Evolutionary conservation across 1,140 invertebrate genomes (phyloP).

Genomic region (Radopholus similis): DNA sequence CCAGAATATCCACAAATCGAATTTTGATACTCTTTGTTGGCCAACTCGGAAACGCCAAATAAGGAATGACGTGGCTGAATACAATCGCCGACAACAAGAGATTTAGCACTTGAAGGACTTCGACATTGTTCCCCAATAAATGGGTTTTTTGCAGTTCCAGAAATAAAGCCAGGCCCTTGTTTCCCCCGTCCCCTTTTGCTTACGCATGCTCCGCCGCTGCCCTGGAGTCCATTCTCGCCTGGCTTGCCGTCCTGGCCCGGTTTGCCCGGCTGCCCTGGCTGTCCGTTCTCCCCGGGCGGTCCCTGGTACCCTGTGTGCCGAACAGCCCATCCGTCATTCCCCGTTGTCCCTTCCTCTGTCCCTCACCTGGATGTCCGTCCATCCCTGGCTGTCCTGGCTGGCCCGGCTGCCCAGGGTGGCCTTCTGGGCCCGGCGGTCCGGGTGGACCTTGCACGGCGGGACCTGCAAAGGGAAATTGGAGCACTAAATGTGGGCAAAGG

Average conservation of each 20-base stretch:
- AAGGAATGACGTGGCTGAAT: no score
- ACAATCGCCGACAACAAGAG: no score
- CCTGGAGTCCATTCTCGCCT: conserved; percentile 1
- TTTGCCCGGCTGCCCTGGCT: neutral
- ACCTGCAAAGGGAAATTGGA: neutral
- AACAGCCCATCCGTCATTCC: neutral
- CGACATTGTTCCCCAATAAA: neutral
- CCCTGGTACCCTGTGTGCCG: neutral
- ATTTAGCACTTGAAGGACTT: no score
- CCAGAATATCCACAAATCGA: neutral
- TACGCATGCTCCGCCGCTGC: conserved; percentile 5
- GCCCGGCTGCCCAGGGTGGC: conserved; percentile 11
- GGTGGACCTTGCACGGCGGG: conserved; percentile 5
- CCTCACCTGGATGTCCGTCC: conserved; percentile 2
- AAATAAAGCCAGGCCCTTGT: neutral
- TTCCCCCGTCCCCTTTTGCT: neutral
- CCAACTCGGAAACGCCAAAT: no score
- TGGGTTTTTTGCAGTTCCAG: neutral
- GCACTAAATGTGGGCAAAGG: neutral
- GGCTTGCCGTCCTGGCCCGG: neutral
- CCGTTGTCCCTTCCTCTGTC: neutral
- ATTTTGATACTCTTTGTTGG: neutral
- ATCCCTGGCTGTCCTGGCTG: conserved; percentile 6
- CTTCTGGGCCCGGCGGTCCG: conserved; percentile 2
- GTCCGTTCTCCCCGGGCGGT: neutral